Evolutionary conservation across 1,140 invertebrate genomes (phyloP), one percentile per base, ranked within the genome.

Genomic region (Pinna nobilis): DNA sequence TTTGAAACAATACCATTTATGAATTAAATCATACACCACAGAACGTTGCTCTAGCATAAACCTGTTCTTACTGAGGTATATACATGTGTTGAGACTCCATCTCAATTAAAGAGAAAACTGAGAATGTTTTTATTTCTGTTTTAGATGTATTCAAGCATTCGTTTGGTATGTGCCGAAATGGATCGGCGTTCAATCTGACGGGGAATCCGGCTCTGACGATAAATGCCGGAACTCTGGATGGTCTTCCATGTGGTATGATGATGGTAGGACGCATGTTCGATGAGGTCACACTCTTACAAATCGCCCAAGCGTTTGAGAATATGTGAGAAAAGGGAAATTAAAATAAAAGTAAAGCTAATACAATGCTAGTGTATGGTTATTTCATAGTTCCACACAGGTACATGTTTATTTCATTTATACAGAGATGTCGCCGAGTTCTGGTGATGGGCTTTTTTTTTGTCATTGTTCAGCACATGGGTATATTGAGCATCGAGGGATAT

Each of bases 171-270:
- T 30, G 70, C 18, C 32, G 50, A 13, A 84, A 86, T 55, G 81
- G 76, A 11, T 63, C 76, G 5, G 77, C 77, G 15, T 81, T 80
- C 64, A 63, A 86, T 69, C 51, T 55, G n/a, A 86, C 80, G 1
- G 82, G 84, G 18, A 82, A 86, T 37, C 83, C 82, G 1, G 81
- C 84, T 23, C 57, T 86, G 0, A 70, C 77, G 4, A 75, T 86
- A 20, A 84, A 84, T 53, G 82, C 84, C 1, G 84, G 85, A 20
- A 70, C 71, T 49, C 50, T 60, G 6, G 76, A 84, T 0, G 76
- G 79, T n/a, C 72, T 82, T 44, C 83, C 82, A 1, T 68, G 83
- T 44, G 81, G 79, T 2, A 77, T 82, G 79, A 78, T 75, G 74
- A 74, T 82, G 23, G 60, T 77, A 7, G 81, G 81, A 18, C 60